These are phyloP conservation scores for Spongilla lacustris DNA, from an alignment of 37 sponge, comb jelly and placozoan species.

Conservation along the genomic window DNA sequence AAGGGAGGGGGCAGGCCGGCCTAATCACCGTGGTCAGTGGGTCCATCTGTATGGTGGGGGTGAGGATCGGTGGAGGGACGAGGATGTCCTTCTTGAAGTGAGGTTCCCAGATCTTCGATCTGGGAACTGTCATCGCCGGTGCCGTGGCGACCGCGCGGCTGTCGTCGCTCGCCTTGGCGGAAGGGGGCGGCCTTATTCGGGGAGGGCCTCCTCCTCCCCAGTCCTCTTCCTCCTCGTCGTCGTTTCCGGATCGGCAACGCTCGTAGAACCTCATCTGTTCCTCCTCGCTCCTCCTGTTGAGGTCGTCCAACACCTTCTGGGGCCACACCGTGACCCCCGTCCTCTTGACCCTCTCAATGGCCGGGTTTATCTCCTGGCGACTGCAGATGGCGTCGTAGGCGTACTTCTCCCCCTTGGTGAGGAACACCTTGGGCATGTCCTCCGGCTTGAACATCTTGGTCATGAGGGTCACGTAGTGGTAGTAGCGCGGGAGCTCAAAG, in stretches of 20 bases:
- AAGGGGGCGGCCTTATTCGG: not conserved
- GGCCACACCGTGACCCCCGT: slow-evolving; percentile 23
- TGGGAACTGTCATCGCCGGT: not conserved
- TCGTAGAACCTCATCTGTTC: slow-evolving; percentile 3
- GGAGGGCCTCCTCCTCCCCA: not conserved
- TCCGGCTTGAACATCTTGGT: slow-evolving; percentile 12
- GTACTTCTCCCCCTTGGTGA: slow-evolving; percentile 25
- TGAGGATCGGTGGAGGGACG: not conserved
- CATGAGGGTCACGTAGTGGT: slow-evolving; percentile 61
- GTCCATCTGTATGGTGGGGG: not conserved
- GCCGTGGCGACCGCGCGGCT: not conserved
- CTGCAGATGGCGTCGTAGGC: not conserved
- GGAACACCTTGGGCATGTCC: not conserved
- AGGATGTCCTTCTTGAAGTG: not conserved
- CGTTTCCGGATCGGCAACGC: not conserved
- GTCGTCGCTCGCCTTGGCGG: not conserved
- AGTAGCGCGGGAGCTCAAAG: slow-evolving; percentile 76
- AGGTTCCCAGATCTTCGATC: not conserved
- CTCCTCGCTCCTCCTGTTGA: slow-evolving; percentile 30
- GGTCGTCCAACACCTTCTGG: slow-evolving; percentile 31
- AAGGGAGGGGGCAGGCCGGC: not conserved
- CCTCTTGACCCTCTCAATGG: not conserved
- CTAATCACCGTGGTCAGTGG: not conserved
- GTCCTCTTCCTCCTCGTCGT: not conserved
- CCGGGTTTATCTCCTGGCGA: not conserved